Evolutionary conservation across 2,888 invertebrate species (phyloP).

Genomic region (Calameuta filiformis): DNA sequence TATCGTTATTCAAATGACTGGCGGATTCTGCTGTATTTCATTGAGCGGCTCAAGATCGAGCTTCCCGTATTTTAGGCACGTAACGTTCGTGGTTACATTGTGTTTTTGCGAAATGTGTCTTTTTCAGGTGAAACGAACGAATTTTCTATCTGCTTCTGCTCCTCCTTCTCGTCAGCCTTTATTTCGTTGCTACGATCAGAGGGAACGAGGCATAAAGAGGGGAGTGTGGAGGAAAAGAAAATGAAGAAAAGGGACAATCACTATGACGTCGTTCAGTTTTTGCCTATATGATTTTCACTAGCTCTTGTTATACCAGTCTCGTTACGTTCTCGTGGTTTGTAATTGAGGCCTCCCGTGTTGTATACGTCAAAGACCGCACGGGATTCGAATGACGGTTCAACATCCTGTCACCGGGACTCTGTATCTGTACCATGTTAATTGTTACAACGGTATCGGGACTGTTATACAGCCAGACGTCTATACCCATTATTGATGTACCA

Average conservation of each 20-base stretch:
- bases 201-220: constrained; percentile 45
- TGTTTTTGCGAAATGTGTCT: constrained; percentile 61
- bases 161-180: constrained; percentile 37
- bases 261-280: background rate
- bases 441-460: background rate
- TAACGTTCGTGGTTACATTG: constrained; percentile 60
- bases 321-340: constrained; percentile 35
- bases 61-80: constrained; percentile 60
- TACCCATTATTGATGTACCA: background rate
- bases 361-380: constrained; percentile 32
- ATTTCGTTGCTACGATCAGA: constrained; percentile 49
- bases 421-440: constrained; percentile 1
- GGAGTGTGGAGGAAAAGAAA: background rate
- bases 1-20: constrained; percentile 44
- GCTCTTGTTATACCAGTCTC: background rate
- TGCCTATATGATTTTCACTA: background rate
- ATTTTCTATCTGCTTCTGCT: constrained; percentile 33
- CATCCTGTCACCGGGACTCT: constrained; percentile 37
- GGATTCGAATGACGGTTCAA: constrained; percentile 46
- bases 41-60: constrained; percentile 38
- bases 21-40: constrained; percentile 15
- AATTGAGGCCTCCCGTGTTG: constrained; percentile 35
- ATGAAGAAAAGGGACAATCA: background rate
- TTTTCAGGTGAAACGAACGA: constrained; percentile 57
- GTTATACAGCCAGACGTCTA: background rate